Base-by-base conservation (phyloP, 2,797 vertebrate genomes). In the Leptodactylus fallax region DNA sequence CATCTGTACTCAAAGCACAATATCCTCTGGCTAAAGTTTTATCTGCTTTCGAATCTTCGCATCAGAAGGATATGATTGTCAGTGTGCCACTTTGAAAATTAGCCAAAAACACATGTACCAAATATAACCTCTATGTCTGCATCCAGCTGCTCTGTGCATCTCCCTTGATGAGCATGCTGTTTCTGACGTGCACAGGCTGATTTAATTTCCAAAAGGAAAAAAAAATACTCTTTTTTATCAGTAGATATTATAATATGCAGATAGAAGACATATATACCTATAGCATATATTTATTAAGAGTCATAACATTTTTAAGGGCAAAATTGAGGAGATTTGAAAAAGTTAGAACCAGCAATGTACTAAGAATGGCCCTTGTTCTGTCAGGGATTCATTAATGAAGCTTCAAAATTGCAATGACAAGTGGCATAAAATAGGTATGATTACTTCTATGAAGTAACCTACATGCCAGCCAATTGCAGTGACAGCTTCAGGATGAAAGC, bases 391-490 rank as follows among this genome's bases (percentile, higher is more conserved):
- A 85, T 85, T 85, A 76, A 76, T 85, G 56, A 49, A 23, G 83
- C 71, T 85, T 85, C 45, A 49, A 60, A 85, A 85, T 76, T 76
- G 83, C 83, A 85, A 58, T 85, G 83, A 85, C 83, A 85, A 85
- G 71, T 85, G 83, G 83, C 83, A 85, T 85, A 69, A 85, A 76
- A 76, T 85, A 85, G 83, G 83, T 76, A 85, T 85, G 76, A 85
- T 85, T 85, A 76, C 83, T 85, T 76, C 67, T 85, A 85, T 63
- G 53, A 76, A n/a, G 71, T 63, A 76, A 85, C 69, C 83, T 61
- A 85, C 55, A 23, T 51, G 71, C 55, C 71, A 76, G 25, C 69
- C 82, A 84, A 47, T 49, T 76, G 27, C 21, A 60, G 36, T 76
- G 69, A 76, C 71, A 76, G n/a, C 71, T 76, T 84, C 58, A 77